phyloP scores from a whole-genome alignment of 2,113 vertebrate genomes.

The Noctilio leporinus region DNA sequence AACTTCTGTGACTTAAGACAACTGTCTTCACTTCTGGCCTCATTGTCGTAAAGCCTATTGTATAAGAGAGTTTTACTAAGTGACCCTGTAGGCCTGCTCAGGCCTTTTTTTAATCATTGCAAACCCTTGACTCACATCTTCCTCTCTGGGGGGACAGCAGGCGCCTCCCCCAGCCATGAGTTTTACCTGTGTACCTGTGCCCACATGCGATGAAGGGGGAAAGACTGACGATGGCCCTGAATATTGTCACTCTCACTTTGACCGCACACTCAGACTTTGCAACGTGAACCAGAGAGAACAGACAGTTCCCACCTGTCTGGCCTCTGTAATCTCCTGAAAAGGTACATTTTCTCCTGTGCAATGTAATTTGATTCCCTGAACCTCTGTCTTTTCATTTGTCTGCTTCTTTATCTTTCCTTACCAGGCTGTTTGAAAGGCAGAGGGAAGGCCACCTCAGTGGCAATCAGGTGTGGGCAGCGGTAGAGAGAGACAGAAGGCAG shows the following conservation, averaged over 20 bases:
- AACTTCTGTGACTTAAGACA: neutral
- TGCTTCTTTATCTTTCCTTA: neutral
- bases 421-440: neutral
- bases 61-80: neutral
- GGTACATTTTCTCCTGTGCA: neutral
- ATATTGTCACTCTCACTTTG: accelerated
- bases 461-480: neutral
- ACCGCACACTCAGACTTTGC: accelerated
- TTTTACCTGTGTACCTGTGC: accelerated
- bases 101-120: neutral
- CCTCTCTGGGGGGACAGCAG: neutral
- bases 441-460: neutral
- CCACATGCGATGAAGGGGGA: accelerated
- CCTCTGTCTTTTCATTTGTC: neutral
- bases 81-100: accelerated
- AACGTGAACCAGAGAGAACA: accelerated
- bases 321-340: neutral
- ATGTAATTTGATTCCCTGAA: neutral
- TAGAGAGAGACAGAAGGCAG: neutral
- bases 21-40: neutral
- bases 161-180: accelerated
- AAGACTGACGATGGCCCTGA: no score
- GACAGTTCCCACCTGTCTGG: accelerated
- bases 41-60: neutral
- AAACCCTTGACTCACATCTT: no score